A percentile compares a stretch with the other conserved stretches of the same genome.
phyloP scores from a whole-genome alignment of 1,140 invertebrate species.

The Zaprionus gabonicus region DNA sequence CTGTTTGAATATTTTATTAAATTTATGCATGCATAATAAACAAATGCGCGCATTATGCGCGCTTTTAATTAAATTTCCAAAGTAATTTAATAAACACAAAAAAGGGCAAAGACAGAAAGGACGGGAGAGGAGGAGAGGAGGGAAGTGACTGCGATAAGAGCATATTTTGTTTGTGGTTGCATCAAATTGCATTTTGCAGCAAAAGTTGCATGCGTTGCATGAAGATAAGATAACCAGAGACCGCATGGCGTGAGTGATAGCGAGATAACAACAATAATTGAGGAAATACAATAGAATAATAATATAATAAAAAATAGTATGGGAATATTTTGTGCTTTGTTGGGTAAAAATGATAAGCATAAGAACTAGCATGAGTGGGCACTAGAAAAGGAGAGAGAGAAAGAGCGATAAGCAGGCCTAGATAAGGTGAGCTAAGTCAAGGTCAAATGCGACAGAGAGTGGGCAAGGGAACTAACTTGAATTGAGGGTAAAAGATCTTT shows the following conservation, averaged over 20 bases:
- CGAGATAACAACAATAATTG: constrained; percentile 14
- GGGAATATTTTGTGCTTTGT: too few species aligned
- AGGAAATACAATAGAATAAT: constrained; percentile 1
- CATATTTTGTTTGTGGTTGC: not conserved
- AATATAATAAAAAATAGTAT: not conserved
- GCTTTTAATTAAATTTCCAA: constrained; percentile 50
- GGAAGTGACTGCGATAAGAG: not conserved
- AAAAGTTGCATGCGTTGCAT: not conserved
- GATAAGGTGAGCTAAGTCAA: not conserved
- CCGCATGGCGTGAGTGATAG: not conserved
- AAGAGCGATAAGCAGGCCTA: not conserved
- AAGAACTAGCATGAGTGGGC: not conserved
- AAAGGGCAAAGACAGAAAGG: not conserved
- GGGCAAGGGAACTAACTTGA: not conserved
- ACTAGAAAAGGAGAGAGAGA: not conserved
- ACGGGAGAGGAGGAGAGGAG: not conserved
- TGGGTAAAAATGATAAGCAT: not conserved
- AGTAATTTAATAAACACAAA: constrained; percentile 27
- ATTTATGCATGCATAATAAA: constrained; percentile 36
- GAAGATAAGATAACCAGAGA: not conserved
- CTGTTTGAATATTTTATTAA: constrained; percentile 39
- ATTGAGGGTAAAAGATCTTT: not conserved
- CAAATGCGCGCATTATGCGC: constrained; percentile 24
- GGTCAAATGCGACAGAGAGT: constrained; percentile 1
- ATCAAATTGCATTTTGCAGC: not conserved